These are phyloP conservation scores for Anastatus disparis DNA, from an alignment of 1,140 invertebrate species.

Conservation along the genomic window DNA sequence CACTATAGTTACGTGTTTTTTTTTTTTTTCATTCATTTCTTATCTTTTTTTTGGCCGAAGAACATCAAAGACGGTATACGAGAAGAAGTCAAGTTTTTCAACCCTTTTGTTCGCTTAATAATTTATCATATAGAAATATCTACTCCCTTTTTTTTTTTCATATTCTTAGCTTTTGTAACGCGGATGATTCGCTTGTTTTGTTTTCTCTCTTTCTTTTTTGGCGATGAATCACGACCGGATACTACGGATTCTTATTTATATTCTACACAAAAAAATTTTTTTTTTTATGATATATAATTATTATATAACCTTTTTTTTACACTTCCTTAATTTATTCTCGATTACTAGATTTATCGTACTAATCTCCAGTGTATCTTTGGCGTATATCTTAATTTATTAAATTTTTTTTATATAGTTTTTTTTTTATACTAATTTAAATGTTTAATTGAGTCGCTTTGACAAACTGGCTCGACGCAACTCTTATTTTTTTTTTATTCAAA, in stretches of 20 bases:
- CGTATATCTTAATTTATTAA: conserved; percentile 41
- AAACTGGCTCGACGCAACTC: neutral
- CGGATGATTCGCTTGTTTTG: too few relatives aligned
- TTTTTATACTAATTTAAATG: neutral
- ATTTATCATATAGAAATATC: neutral
- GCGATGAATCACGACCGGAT: conserved; percentile 20
- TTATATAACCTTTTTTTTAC: conserved; percentile 10
- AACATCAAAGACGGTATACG: neutral
- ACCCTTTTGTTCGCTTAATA: neutral
- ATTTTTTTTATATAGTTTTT: neutral
- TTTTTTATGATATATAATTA: neutral
- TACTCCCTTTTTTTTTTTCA: neutral
- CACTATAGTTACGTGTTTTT: neutral
- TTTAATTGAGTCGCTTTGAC: neutral
- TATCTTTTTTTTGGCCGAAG: conserved; percentile 20
- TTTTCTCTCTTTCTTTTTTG: too few relatives aligned
- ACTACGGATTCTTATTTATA: conserved; percentile 13
- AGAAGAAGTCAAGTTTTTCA: conserved; percentile 10
- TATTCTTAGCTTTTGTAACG: too few relatives aligned
- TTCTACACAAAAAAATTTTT: conserved; percentile 10
- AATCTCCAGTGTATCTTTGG: conserved; percentile 52
- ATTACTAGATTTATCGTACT: conserved; percentile 36
- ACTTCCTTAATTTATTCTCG: neutral
- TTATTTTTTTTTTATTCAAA: neutral
- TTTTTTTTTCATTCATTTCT: neutral